phyloP scores from a whole-genome alignment of 2,113 vertebrate genomes.

The Anguilla japonica region DNA sequence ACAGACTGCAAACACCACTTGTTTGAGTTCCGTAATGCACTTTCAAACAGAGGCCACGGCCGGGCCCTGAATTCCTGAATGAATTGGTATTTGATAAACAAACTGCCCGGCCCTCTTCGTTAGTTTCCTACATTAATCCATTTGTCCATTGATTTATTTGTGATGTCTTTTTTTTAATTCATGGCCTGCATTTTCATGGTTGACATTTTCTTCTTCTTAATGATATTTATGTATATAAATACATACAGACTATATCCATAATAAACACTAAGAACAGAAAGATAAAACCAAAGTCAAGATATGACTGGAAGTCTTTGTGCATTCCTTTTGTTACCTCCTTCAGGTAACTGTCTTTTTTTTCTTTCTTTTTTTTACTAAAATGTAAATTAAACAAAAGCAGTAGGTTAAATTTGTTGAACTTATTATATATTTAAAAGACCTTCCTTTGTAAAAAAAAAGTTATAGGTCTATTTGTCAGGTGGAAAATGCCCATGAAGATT shows the following conservation, averaged over 20 bases:
- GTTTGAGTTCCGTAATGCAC: conserved; percentile 68
- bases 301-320: not conserved
- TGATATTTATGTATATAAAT: not conserved
- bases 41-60: conserved; percentile 51
- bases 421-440: conserved; percentile 4
- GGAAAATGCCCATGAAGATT: conserved; percentile 10
- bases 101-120: not conserved
- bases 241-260: no score
- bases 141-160: conserved; percentile 1
- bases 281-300: no score
- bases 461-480: conserved; percentile 5
- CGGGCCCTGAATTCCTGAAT: conserved; percentile 3
- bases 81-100: conserved; percentile 3
- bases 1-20: conserved; percentile 63
- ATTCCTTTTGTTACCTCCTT: no score
- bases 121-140: conserved; percentile 26
- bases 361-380: not conserved
- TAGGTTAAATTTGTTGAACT: conserved; percentile 6
- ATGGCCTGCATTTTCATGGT: not conserved
- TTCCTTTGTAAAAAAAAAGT: not conserved
- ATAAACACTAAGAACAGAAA: no score
- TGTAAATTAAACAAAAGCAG: conserved; percentile 16
- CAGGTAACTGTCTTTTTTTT: not conserved
- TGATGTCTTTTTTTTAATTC: not conserved
- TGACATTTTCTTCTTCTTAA: not conserved